A percentile compares a stretch with the other conserved stretches of the same genome.
Conservation (phyloP, 2,888 invertebrate species). For the Drosophila neutralis region DNA sequence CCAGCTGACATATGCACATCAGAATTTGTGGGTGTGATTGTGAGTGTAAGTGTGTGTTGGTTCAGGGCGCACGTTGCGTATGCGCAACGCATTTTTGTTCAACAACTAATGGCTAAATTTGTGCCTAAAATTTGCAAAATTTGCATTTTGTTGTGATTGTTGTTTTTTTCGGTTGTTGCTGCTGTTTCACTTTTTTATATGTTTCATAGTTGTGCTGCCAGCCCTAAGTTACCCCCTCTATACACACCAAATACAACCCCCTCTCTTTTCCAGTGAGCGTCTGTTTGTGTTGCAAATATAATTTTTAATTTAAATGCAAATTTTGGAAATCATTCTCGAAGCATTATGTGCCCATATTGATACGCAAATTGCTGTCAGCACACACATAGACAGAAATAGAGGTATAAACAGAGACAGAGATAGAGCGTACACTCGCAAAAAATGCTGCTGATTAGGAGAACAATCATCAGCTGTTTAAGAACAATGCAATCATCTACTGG, state of each 20-base stretch:
- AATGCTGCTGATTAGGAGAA: not conserved
- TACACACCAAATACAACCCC: not conserved
- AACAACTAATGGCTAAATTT: constrained; percentile 78
- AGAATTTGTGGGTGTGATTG: constrained; percentile 2
- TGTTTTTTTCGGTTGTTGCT: constrained; percentile 5
- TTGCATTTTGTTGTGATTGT: constrained; percentile 71
- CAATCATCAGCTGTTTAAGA: not conserved
- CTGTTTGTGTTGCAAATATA: constrained; percentile 81
- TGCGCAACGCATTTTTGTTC: constrained; percentile 65
- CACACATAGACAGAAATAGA: constrained; percentile 54
- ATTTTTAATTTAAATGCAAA: constrained; percentile 80
- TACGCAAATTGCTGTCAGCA: constrained; percentile 81
- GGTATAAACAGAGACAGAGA: constrained; percentile 18
- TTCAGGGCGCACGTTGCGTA: constrained; percentile 69
- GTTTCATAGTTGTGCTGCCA: constrained; percentile 22
- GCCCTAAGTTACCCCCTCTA: not conserved
- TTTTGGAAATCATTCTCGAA: constrained; percentile 81
- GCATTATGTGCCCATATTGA: constrained; percentile 81
- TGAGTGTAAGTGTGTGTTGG: constrained; percentile 21
- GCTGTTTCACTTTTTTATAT: not conserved
- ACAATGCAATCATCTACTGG: not conserved
- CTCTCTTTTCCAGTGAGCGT: constrained; percentile 13
- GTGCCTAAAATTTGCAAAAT: constrained; percentile 76
- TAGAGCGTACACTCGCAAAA: constrained; percentile 1
- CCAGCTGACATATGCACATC: constrained; percentile 46